phyloP scores from a whole-genome alignment of 2,113 vertebrate species.

The Siniperca knerii region DNA sequence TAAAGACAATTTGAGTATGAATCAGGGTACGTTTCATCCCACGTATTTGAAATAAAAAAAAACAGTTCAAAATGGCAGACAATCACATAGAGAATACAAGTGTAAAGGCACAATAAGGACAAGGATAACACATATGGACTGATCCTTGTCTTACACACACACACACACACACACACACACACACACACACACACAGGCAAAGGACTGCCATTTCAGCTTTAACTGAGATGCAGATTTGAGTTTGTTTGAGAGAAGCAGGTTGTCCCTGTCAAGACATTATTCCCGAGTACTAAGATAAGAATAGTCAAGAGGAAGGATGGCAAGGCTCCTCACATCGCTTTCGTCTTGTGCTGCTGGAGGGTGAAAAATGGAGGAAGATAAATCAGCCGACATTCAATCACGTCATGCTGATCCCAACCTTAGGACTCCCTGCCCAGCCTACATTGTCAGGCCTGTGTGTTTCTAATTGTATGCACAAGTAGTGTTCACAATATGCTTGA shows the following conservation, averaged over 20 bases:
- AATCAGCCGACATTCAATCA: slow-evolving; percentile 72
- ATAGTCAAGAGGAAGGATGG: slow-evolving; percentile 48
- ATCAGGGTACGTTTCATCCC: slow-evolving; percentile 8
- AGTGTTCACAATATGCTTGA: slow-evolving; percentile 29
- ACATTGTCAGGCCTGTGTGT: slow-evolving; percentile 39
- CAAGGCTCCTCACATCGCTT: slow-evolving; percentile 32
- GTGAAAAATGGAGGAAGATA: slow-evolving; percentile 77
- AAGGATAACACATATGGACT: slow-evolving; percentile 52
- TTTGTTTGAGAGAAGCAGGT: slow-evolving; percentile 30
- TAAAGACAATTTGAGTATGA: not conserved
- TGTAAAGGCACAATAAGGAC: slow-evolving; percentile 70
- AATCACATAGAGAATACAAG: slow-evolving; percentile 61
- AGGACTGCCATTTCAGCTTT: slow-evolving; percentile 14
- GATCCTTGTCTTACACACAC: slow-evolving; percentile 15
- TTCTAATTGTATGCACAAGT: slow-evolving; percentile 46
- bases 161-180: not conserved
- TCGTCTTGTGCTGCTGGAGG: slow-evolving; percentile 58
- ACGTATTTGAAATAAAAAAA: slow-evolving; percentile 45
- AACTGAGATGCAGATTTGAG: slow-evolving; percentile 11
- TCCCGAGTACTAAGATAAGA: slow-evolving; percentile 20
- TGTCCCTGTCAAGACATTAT: slow-evolving; percentile 35
- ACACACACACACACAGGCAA: not conserved
- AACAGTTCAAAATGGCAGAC: slow-evolving; percentile 81
- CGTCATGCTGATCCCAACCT: slow-evolving; percentile 60
- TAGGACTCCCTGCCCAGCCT: slow-evolving; percentile 48